A percentile compares a stretch with the other conserved stretches of the same genome.
phyloP scores from a whole-genome alignment of 2,797 vertebrate genomes.

The Carduelis carduelis region DNA sequence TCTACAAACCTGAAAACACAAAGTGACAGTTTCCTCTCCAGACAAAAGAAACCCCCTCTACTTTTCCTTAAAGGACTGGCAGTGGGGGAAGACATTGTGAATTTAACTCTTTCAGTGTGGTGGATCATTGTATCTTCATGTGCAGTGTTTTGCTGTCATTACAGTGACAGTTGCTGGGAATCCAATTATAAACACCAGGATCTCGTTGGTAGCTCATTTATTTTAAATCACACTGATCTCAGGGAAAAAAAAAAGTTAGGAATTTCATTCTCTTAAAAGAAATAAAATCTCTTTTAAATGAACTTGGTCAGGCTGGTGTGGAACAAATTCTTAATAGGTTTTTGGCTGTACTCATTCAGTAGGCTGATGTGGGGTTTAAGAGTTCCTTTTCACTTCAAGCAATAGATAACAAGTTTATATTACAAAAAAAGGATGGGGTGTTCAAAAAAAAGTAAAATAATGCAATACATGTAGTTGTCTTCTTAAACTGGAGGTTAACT shows the following conservation, averaged over 20 bases:
- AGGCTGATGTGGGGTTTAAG: background rate
- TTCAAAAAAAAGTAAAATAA: background rate
- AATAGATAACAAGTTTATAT: background rate
- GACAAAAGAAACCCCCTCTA: constrained; percentile 34
- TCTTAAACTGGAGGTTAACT: background rate
- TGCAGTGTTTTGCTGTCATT: background rate
- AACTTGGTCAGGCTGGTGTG: background rate
- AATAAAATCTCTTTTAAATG: background rate
- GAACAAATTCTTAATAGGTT: background rate
- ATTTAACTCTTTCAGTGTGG: constrained; percentile 60
- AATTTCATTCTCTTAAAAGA: background rate
- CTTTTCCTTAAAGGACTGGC: background rate
- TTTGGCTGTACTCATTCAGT: background rate
- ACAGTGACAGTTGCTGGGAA: background rate
- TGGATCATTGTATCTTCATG: background rate
- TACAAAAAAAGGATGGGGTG: accelerated
- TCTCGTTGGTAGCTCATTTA: constrained; percentile 16
- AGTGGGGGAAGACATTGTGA: background rate
- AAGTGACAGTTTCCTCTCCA: constrained; percentile 77
- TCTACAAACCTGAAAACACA: constrained; percentile 78
- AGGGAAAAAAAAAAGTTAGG: background rate
- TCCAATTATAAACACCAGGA: background rate
- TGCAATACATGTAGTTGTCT: background rate
- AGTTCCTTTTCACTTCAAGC: background rate
- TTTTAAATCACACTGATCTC: constrained; percentile 51